Conservation (phyloP, 2,888 invertebrate genomes). For the Lasius fuliginosus region DNA sequence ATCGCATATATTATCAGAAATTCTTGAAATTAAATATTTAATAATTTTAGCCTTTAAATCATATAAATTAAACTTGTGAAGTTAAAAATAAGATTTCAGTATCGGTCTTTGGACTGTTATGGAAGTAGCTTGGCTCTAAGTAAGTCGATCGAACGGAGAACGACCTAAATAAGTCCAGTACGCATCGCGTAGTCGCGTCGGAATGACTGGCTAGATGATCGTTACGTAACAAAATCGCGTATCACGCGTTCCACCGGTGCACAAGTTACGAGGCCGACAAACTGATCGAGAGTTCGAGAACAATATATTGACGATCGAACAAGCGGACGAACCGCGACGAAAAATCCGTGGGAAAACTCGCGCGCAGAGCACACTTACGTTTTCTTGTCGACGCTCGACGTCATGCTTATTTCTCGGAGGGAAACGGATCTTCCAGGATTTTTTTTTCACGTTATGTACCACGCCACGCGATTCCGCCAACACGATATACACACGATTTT, state of each 20-base stretch:
- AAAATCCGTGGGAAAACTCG: not conserved
- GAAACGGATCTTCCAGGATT: not conserved
- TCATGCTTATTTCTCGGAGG: not conserved
- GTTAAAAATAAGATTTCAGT: not conserved
- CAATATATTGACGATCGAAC: not conserved
- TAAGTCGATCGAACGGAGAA: not conserved
- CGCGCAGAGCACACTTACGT: conserved; percentile 12
- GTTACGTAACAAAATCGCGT: conserved; percentile 25
- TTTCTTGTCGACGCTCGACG: not conserved
- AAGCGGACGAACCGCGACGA: not conserved
- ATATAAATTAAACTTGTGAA: not conserved
- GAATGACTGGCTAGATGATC: conserved; percentile 1
- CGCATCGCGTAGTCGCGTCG: not conserved
- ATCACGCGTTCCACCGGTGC: not conserved
- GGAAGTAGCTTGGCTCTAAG: not conserved
- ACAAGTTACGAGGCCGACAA: not conserved
- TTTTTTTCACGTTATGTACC: not conserved
- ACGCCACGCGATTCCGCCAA: not conserved
- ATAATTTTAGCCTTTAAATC: not conserved
- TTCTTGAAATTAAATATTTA: not conserved
- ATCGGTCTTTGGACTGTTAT: not conserved
- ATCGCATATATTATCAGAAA: not conserved
- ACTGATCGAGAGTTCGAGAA: not conserved
- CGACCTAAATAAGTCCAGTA: not conserved
- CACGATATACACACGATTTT: not conserved